Percentiles rank a stretch among this genome's conserved stretches.
Conservation (phyloP, 1,140 invertebrate genomes). For the Bursaphelenchus mucronatus region DNA sequence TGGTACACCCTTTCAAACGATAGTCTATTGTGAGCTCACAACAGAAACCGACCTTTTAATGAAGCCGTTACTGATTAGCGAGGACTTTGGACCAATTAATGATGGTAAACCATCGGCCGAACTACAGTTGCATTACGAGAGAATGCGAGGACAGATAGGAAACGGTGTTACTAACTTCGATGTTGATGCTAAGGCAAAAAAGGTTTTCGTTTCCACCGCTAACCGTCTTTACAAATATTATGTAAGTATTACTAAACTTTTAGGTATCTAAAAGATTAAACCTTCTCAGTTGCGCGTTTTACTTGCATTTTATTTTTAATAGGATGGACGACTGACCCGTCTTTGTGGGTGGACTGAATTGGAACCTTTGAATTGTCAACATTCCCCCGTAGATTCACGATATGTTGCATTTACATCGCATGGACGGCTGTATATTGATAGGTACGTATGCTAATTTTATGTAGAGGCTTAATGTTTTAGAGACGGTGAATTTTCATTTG, state of each 20-base stretch:
- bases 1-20: constrained; percentile 23
- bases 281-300: neutral
- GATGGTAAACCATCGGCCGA: constrained; percentile 29
- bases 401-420: constrained; percentile 39
- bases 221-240: too few species aligned
- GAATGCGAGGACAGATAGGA: constrained; percentile 34
- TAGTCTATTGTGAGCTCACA: constrained; percentile 30
- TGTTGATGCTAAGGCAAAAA: constrained; percentile 15
- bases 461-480: constrained; percentile 9
- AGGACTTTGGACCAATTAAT: neutral
- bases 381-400: constrained; percentile 36
- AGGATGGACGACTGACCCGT: constrained; percentile 30
- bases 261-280: neutral
- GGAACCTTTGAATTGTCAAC: constrained; percentile 31
- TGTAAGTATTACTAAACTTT: neutral
- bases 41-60: constrained; percentile 25
- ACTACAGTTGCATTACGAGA: constrained; percentile 39
- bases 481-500: constrained; percentile 32
- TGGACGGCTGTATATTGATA: constrained; percentile 43
- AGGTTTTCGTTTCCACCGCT: constrained; percentile 6
- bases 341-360: constrained; percentile 32
- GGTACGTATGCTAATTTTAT: constrained; percentile 26
- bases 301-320: constrained; percentile 1
- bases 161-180: constrained; percentile 24
- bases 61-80: constrained; percentile 29